These are phyloP conservation scores for Eucidaris tribuloides DNA, from an alignment of 35 echinoderm and acorn worm genomes.

Conservation along the genomic window DNA sequence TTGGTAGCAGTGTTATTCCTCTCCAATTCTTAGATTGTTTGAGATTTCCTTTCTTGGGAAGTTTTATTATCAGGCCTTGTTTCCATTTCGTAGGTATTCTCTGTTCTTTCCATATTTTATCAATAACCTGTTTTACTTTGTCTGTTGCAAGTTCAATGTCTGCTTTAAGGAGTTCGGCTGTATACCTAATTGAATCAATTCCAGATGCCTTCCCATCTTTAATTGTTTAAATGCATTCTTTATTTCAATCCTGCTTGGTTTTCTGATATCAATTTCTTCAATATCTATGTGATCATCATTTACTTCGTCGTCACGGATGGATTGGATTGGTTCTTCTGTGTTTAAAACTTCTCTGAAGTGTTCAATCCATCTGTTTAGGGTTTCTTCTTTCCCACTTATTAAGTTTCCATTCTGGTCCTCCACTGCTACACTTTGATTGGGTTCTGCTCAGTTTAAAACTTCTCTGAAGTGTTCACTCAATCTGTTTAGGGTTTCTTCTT, in stretches of 20 bases:
- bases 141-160: neutral
- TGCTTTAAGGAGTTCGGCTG: neutral
- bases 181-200: slow-evolving; percentile 16
- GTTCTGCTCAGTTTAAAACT: too few species aligned
- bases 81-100: neutral
- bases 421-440: too few species aligned
- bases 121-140: neutral
- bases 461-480: too few species aligned
- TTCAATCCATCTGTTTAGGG: neutral
- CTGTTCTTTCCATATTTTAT: neutral
- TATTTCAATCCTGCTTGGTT: neutral
- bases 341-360: neutral
- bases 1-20: neutral
- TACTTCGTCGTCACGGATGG: neutral
- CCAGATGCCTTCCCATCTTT: slow-evolving; percentile 5
- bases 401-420: too few species aligned
- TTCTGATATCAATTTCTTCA: neutral
- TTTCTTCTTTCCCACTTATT: too few species aligned
- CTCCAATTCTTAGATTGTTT: slow-evolving; percentile 26
- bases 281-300: neutral
- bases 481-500: too few species aligned
- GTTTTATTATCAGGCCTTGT: neutral
- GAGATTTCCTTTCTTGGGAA: slow-evolving; percentile 18
- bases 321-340: neutral
- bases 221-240: neutral